These are phyloP conservation scores for Cynodonichthys magdalenae DNA, from an alignment of 2,797 vertebrate genomes.

Conservation along the genomic window DNA sequence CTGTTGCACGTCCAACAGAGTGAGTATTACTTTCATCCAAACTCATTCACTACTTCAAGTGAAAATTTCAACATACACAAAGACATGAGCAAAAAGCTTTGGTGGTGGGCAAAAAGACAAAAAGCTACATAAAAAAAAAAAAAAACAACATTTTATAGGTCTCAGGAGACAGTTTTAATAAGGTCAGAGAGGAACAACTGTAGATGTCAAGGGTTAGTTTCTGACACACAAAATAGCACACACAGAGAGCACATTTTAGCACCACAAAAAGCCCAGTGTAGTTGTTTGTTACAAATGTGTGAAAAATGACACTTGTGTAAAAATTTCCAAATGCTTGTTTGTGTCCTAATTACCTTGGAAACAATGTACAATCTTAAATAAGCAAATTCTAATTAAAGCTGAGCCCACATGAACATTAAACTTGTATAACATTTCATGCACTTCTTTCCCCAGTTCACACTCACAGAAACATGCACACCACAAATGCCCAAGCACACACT, in stretches of 20 bases:
- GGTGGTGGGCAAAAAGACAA: slow-evolving; percentile 3
- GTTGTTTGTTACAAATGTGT: slow-evolving; percentile 27
- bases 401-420: slow-evolving; percentile 12
- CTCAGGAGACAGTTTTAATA: slow-evolving; percentile 8
- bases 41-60: too few species aligned
- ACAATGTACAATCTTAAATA: slow-evolving; percentile 20
- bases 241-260: neutral
- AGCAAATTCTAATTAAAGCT: slow-evolving; percentile 6
- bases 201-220: slow-evolving; percentile 36
- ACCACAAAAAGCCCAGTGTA: slow-evolving; percentile 4
- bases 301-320: slow-evolving; percentile 48
- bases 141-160: neutral
- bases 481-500: slow-evolving; percentile 55
- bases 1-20: too few species aligned
- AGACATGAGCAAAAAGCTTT: too few species aligned
- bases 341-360: slow-evolving; percentile 49
- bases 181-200: slow-evolving; percentile 45
- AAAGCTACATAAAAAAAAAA: slow-evolving; percentile 2
- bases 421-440: slow-evolving; percentile 6
- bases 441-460: slow-evolving; percentile 14
- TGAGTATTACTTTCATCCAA: too few species aligned
- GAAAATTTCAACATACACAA: too few species aligned
- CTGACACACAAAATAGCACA: slow-evolving; percentile 1
- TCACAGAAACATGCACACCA: slow-evolving; percentile 37
- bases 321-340: slow-evolving; percentile 19